phyloP scores from a whole-genome alignment of 1,140 invertebrate genomes.

The Tenebrio molitor region DNA sequence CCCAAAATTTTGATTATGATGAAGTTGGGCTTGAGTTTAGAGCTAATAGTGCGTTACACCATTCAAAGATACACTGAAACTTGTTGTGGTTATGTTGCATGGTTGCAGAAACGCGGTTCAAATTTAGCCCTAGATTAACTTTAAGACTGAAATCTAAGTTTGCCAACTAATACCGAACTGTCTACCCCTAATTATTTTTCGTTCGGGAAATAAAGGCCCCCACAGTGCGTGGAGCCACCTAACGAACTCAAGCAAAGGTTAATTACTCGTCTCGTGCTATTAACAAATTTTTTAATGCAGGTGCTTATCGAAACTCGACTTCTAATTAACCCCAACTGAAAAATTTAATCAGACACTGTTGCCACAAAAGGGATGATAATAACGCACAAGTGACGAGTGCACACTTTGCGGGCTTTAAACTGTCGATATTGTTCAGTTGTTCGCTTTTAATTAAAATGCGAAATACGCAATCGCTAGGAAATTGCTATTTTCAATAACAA shows the following conservation, averaged over 20 bases:
- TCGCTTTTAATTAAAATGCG: constrained; percentile 27
- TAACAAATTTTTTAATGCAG: constrained; percentile 14
- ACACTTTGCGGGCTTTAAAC: constrained; percentile 8
- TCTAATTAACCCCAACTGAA: background rate
- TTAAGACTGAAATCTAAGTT: constrained; percentile 34
- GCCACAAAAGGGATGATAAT: background rate
- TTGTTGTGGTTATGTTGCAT: constrained; percentile 39
- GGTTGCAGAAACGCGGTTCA: constrained; percentile 36
- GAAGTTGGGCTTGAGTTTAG: background rate
- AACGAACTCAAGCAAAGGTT: constrained; percentile 8
- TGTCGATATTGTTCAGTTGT: constrained; percentile 1
- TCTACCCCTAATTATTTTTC: constrained; percentile 36
- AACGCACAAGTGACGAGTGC: background rate
- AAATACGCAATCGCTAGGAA: constrained; percentile 1
- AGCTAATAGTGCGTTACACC: constrained; percentile 31
- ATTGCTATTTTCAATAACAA: background rate
- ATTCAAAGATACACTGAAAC: constrained; percentile 37
- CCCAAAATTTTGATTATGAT: constrained; percentile 27
- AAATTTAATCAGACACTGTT: background rate
- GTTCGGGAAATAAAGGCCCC: background rate
- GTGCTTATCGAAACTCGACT: background rate
- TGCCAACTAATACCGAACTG: constrained; percentile 29
- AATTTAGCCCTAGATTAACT: constrained; percentile 38
- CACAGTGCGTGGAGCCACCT: background rate
- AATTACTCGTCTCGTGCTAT: background rate